A percentile compares a stretch with the other conserved stretches of the same genome.
Evolutionary conservation across 2,113 vertebrate species (phyloP).

Genomic region (Bos indicus): DNA sequence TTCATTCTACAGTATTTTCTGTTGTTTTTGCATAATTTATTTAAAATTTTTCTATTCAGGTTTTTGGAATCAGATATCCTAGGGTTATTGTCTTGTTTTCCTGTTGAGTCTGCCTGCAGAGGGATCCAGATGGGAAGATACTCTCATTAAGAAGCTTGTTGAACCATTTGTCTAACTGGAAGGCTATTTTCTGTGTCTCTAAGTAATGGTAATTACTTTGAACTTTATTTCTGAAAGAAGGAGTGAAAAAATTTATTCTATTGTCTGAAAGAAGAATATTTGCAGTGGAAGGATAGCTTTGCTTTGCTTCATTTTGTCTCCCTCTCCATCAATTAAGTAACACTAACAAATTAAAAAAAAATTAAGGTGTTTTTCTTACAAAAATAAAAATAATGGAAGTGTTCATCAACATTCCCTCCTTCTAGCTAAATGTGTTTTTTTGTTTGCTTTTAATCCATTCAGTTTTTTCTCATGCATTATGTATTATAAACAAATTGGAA

Average conservation of each 20-base stretch:
- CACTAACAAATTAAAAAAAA: not conserved
- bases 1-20: not conserved
- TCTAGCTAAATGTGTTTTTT: not conserved
- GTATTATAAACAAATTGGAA: not conserved
- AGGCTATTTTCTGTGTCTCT: not conserved
- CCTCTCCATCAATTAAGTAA: not conserved
- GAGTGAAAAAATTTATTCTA: not conserved
- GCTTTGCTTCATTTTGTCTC: not conserved
- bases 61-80: not conserved
- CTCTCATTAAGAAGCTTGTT: not conserved
- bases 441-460: not conserved
- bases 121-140: not conserved
- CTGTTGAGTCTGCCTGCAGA: not conserved
- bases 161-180: not conserved
- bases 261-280: not conserved
- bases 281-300: not conserved
- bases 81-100: not conserved
- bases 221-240: not conserved
- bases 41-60: not conserved
- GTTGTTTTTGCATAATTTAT: not conserved
- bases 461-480: not conserved
- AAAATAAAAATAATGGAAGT: not conserved
- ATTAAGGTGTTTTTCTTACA: not conserved
- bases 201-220: not conserved
- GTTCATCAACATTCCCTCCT: not conserved